These are phyloP conservation scores for Equus przewalskii DNA, from an alignment of 2,113 vertebrate species.

Conservation along the genomic window DNA sequence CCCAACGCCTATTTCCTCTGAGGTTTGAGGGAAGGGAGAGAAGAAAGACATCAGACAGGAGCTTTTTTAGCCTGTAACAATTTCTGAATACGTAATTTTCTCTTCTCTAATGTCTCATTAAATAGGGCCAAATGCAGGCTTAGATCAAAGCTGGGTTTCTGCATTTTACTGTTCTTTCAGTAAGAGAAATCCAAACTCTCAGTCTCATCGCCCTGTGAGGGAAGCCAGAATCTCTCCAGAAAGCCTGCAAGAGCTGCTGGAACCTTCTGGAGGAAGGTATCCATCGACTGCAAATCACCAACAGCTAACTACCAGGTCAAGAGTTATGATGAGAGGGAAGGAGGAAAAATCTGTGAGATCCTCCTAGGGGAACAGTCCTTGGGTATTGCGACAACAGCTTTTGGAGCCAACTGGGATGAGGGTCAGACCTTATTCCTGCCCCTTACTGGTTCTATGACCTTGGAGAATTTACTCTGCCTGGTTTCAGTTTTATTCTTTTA, in stretches of 20 bases:
- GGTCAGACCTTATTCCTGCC: not conserved
- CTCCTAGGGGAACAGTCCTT: not conserved
- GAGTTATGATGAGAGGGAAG: not conserved
- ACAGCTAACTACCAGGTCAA: not conserved
- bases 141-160: constrained; percentile 61
- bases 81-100: constrained; percentile 69
- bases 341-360: not conserved
- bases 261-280: not conserved
- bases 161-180: not conserved
- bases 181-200: constrained; percentile 19
- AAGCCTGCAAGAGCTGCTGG: not conserved
- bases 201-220: not conserved
- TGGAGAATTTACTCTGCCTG: not conserved
- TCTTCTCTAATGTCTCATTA: constrained; percentile 41
- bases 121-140: constrained; percentile 43
- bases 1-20: constrained; percentile 4
- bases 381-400: not conserved
- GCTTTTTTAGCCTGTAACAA: constrained; percentile 16
- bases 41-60: constrained; percentile 60
- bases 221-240: not conserved
- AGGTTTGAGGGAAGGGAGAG: constrained; percentile 42
- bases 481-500: not conserved
- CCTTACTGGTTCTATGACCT: not conserved
- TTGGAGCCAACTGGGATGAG: not conserved
- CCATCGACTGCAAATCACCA: not conserved